Conservation (phyloP, 2,888 invertebrate species). For the Papilio demoleus region DNA sequence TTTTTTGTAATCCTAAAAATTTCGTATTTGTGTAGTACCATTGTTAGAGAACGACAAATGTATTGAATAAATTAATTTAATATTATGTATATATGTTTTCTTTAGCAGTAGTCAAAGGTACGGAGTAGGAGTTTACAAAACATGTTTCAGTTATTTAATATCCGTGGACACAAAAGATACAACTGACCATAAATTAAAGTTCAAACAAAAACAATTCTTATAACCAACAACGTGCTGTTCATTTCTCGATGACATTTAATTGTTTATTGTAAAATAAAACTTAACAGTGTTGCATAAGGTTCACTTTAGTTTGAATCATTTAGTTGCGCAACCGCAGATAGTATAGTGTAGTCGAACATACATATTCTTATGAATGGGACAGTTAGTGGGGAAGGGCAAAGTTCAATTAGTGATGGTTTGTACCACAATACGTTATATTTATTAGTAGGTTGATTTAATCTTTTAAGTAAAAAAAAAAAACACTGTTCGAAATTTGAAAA, state of each 20-base stretch:
- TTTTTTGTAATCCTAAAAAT: no score
- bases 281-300: neutral
- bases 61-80: neutral
- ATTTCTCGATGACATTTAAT: neutral
- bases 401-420: slow-evolving; percentile 38
- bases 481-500: no score
- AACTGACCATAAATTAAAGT: neutral
- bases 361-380: slow-evolving; percentile 36
- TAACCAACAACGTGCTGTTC: neutral
- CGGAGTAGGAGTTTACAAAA: slow-evolving; percentile 10
- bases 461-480: no score
- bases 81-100: neutral
- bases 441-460: neutral
- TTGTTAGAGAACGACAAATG: neutral
- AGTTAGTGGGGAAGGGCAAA: slow-evolving; percentile 36
- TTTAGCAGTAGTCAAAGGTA: neutral
- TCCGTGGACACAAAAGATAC: slow-evolving; percentile 25
- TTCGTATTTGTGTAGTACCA: no score
- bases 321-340: slow-evolving; percentile 30
- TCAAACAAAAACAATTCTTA: slow-evolving; percentile 17
- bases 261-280: slow-evolving; percentile 1
- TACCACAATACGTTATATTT: neutral
- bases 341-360: slow-evolving; percentile 6
- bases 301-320: neutral
- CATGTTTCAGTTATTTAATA: slow-evolving; percentile 34